phyloP scores from a whole-genome alignment of 92 coral and sea anemone genomes.

The Paramuricea clavata region DNA sequence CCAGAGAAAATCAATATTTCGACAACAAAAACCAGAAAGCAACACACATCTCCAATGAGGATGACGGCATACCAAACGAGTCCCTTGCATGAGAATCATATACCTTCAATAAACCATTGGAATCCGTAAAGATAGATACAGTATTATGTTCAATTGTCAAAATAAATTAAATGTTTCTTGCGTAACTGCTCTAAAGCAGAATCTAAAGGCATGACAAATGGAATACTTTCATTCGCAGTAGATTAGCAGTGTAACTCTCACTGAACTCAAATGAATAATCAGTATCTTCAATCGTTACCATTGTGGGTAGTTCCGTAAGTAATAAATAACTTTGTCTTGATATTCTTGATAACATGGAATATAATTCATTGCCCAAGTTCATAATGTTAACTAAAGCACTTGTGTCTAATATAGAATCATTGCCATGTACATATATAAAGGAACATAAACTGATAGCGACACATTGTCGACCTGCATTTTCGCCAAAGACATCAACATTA shows the following conservation, averaged over 20 bases:
- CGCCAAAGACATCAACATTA: constrained; percentile 30
- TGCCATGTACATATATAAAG: neutral
- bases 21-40: no score
- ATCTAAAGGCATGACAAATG: constrained; percentile 26
- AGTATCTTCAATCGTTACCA: constrained; percentile 20
- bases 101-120: constrained; percentile 42
- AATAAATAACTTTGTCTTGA: constrained; percentile 36
- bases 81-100: constrained; percentile 55
- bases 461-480: constrained; percentile 5
- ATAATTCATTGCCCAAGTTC: constrained; percentile 34
- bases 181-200: constrained; percentile 45
- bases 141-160: constrained; percentile 51
- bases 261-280: neutral
- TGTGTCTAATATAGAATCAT: neutral
- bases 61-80: constrained; percentile 48
- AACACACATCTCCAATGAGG: constrained; percentile 50
- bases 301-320: constrained; percentile 54
- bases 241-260: neutral
- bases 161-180: constrained; percentile 39
- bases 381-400: constrained; percentile 23
- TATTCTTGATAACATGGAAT: constrained; percentile 46
- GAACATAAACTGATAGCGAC: constrained; percentile 8
- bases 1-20: no score
- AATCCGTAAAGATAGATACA: constrained; percentile 45
- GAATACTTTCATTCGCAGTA: neutral